Conservation (phyloP, 2,113 vertebrate genomes). For the Oreochromis spilurus region DNA sequence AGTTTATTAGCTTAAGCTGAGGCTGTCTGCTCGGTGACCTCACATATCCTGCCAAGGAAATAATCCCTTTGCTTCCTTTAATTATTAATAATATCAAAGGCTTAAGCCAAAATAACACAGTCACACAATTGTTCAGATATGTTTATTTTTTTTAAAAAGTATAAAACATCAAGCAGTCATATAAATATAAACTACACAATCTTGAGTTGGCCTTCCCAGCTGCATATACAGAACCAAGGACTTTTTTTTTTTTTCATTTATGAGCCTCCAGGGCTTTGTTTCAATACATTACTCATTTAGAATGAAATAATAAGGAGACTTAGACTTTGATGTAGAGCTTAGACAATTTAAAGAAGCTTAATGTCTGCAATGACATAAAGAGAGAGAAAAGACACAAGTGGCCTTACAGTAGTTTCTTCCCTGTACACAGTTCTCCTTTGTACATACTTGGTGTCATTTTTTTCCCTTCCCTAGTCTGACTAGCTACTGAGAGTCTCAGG, state of each 20-base stretch:
- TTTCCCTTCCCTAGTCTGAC: background rate
- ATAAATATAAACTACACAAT: constrained; percentile 50
- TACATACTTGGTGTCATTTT: background rate
- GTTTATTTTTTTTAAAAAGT: constrained; percentile 40
- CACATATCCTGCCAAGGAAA: constrained; percentile 16
- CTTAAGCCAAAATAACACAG: background rate
- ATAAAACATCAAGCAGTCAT: background rate
- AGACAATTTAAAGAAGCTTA: background rate
- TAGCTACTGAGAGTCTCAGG: background rate
- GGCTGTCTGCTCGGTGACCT: constrained; percentile 7
- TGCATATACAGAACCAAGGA: constrained; percentile 11
- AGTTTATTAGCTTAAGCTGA: constrained; percentile 33
- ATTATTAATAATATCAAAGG: background rate
- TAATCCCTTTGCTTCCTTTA: background rate
- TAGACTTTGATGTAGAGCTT: background rate
- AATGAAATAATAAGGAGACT: background rate
- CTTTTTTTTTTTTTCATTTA: background rate
- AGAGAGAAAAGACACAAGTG: background rate
- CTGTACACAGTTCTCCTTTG: background rate
- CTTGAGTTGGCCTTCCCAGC: background rate
- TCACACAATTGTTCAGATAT: background rate
- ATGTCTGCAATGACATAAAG: background rate
- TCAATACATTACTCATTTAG: background rate
- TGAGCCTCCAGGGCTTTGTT: constrained; percentile 51
- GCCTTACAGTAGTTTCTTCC: background rate